Base-by-base conservation (phyloP, 1,140 invertebrate genomes). In the Drosophila novamexicana region DNA sequence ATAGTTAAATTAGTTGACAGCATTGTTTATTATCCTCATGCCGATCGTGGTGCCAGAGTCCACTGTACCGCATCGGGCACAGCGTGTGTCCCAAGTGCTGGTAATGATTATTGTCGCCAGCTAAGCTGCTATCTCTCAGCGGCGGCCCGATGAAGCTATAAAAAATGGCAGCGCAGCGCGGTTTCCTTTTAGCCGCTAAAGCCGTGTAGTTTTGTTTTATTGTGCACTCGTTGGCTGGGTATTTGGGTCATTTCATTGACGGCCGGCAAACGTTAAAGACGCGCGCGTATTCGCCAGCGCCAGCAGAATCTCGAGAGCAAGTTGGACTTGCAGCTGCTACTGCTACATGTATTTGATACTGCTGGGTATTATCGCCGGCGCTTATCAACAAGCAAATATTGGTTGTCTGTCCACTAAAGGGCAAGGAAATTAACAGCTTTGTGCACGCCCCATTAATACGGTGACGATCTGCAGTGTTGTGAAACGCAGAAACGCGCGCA, bases 331-430 rank as follows among this genome's bases (percentile, higher is more conserved):
- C 36, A 22, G 32, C 16, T 18, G 12, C 37, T 44, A 42, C 10
- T 18, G 12, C 37, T 44, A 42, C 10, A 34, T 40, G 56, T 57
- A 42, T 65, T 34, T 18, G 7, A 2, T 36, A 22, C 56, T 61
- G 59, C 45, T 44, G 54, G 22, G 14, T 42, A 47, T 65, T 62
- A 75, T 64, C 56, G 57, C 53, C 16, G 16, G 22, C 42, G 71
- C 66, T 86, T 86, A 86, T 86, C 83, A 73, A 42, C 47, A 52
- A 71, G 58, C 47, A 68, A 67, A 71, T 80, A 86, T 81, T 82
- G 70, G 37, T 76, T 69, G 67, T 85, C 70, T 69, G 50, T 39
- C 79, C 75, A 79, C 76, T 86, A 79, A 66, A 63, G n/a, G 32
- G 32, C 44, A 49, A 66, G 49, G 3, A 57, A 66, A 64, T 54